phyloP scores from a whole-genome alignment of 2,888 invertebrate species.

The Hypercompe scribonia region DNA sequence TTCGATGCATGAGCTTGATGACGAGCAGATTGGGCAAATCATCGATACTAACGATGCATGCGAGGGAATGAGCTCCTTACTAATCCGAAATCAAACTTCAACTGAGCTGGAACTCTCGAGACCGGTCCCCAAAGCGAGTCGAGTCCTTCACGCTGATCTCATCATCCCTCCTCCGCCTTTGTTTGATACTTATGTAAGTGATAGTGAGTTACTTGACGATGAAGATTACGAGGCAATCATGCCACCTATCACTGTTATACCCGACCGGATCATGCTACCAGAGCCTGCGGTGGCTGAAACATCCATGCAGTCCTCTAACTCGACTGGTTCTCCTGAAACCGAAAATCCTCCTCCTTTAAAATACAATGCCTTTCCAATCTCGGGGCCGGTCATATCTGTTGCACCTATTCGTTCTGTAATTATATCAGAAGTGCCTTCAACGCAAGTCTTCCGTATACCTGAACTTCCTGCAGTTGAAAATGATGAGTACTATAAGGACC shows the following conservation, averaged over 20 bases:
- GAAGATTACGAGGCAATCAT: slow-evolving; percentile 62
- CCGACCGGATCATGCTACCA: slow-evolving; percentile 76
- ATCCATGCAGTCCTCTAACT: slow-evolving; percentile 79
- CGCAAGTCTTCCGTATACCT: slow-evolving; percentile 71
- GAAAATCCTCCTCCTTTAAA: slow-evolving; percentile 82
- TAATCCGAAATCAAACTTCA: slow-evolving; percentile 74
- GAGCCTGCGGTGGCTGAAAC: slow-evolving; percentile 78
- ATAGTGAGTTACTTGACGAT: slow-evolving; percentile 64
- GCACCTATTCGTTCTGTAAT: slow-evolving; percentile 62
- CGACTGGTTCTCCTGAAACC: slow-evolving; percentile 76
- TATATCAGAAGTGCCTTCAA: slow-evolving; percentile 74
- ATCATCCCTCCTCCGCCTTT: slow-evolving; percentile 84
- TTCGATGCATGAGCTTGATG: slow-evolving; percentile 74
- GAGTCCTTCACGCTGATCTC: slow-evolving; percentile 77
- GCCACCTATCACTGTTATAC: slow-evolving; percentile 76
- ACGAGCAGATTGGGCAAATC: slow-evolving; percentile 55
- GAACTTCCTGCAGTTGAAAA: slow-evolving; percentile 61
- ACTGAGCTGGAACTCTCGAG: slow-evolving; percentile 69
- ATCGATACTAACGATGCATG: slow-evolving; percentile 83
- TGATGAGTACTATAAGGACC: slow-evolving; percentile 69
- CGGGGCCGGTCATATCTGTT: slow-evolving; percentile 47
- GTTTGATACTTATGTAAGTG: slow-evolving; percentile 81
- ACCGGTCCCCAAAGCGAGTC: slow-evolving; percentile 67
- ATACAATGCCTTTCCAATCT: slow-evolving; percentile 75
- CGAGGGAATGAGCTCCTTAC: slow-evolving; percentile 75